phyloP scores from a whole-genome alignment of 1,140 invertebrate genomes.

The Laodelphax striatellus region DNA sequence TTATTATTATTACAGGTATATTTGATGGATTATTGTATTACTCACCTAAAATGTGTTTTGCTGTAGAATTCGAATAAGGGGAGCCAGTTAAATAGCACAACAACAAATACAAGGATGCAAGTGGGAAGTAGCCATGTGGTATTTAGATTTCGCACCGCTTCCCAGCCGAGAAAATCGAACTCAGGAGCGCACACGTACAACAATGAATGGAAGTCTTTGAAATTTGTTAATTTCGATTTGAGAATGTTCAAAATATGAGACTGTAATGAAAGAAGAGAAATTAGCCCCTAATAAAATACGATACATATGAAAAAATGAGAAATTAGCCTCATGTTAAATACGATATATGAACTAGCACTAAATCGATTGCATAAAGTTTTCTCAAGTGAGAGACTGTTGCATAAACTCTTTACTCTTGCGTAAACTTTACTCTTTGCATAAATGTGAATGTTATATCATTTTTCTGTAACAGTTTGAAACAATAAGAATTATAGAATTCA shows the following conservation, averaged over 20 bases:
- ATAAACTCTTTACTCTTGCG: too few relatives aligned
- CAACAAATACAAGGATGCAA: constrained; percentile 25
- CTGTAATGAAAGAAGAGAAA: constrained; percentile 29
- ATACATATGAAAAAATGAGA: neutral
- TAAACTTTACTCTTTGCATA: too few relatives aligned
- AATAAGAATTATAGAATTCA: too few relatives aligned
- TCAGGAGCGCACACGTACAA: constrained; percentile 74
- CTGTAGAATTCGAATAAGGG: neutral
- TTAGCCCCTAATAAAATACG: neutral
- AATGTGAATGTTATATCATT: too few relatives aligned
- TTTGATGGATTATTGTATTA: neutral
- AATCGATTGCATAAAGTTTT: too few relatives aligned
- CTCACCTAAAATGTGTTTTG: neutral
- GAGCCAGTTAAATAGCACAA: constrained; percentile 7
- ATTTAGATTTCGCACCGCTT: constrained; percentile 12
- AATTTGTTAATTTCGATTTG: constrained; percentile 59
- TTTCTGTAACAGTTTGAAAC: too few relatives aligned
- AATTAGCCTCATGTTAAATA: too few relatives aligned
- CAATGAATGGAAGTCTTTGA: constrained; percentile 67
- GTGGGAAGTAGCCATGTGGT: constrained; percentile 44
- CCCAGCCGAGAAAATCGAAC: constrained; percentile 63
- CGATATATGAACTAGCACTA: too few relatives aligned
- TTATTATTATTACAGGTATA: too few relatives aligned
- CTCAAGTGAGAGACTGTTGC: too few relatives aligned
- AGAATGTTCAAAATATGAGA: constrained; percentile 67